Evolutionary conservation across 2,888 invertebrate genomes (phyloP).

Genomic region (Coelogynopora nodosa): DNA sequence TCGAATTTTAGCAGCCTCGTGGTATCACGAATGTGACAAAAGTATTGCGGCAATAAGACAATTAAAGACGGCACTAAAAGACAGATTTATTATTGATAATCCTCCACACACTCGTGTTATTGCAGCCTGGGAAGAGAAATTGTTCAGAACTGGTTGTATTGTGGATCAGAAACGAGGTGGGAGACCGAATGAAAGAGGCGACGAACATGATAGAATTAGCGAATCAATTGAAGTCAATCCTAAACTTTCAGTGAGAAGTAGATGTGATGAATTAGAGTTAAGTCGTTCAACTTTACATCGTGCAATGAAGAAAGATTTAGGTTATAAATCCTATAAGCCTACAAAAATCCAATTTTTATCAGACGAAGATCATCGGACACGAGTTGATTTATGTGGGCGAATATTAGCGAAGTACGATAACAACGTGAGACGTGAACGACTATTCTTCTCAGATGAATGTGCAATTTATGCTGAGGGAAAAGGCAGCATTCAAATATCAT

Average conservation of each 20-base stretch:
- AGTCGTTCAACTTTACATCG: background rate
- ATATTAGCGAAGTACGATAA: conserved; percentile 10
- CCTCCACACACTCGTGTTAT: background rate
- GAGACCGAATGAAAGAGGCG: background rate
- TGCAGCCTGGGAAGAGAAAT: background rate
- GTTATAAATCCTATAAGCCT: background rate
- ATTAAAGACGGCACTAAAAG: background rate
- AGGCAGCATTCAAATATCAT: background rate
- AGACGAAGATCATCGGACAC: background rate
- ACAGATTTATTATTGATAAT: background rate
- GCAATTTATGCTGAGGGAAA: background rate
- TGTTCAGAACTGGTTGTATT: background rate
- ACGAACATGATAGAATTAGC: background rate
- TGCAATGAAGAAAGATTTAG: background rate
- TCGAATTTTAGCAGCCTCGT: background rate
- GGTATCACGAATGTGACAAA: background rate
- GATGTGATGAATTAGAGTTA: background rate
- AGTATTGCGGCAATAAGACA: background rate
- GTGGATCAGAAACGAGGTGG: background rate
- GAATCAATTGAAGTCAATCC: background rate
- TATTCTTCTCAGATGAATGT: conserved; percentile 18
- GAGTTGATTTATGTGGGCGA: background rate
- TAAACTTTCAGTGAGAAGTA: background rate
- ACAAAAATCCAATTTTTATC: conserved; percentile 2
- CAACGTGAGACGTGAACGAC: background rate